These are phyloP conservation scores for Euschistus heros DNA, from an alignment of 1,140 invertebrate species.

Conservation along the genomic window DNA sequence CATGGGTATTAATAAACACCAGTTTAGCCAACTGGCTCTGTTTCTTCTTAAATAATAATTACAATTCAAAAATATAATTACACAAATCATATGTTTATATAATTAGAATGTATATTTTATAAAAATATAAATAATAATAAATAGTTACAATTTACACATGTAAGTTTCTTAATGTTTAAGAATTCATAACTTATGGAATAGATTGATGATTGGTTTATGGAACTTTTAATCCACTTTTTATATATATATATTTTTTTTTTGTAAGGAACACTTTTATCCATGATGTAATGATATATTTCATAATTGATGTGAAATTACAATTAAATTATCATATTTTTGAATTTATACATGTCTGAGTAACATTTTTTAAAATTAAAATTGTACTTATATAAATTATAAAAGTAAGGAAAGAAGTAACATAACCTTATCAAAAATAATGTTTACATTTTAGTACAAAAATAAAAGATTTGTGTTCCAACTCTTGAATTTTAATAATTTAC, in stretches of 20 bases:
- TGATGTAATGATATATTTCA: no score
- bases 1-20: conserved; percentile 25
- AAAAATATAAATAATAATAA: conserved; percentile 22
- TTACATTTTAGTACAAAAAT: no score
- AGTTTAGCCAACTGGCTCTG: conserved; percentile 1
- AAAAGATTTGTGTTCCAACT: no score
- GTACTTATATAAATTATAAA: no score
- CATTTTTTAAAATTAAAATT: no score
- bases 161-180: neutral
- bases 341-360: no score
- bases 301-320: no score
- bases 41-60: neutral
- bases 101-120: neutral
- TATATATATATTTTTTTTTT: neutral
- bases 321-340: no score
- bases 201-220: neutral
- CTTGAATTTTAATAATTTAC: no score
- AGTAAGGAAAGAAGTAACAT: no score
- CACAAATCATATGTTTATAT: neutral
- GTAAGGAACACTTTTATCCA: neutral
- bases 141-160: neutral
- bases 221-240: neutral
- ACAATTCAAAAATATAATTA: neutral
- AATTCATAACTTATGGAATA: neutral
- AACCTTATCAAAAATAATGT: no score